Conservation (phyloP, 2,888 invertebrate genomes). For the Stegophylla sp. region DNA sequence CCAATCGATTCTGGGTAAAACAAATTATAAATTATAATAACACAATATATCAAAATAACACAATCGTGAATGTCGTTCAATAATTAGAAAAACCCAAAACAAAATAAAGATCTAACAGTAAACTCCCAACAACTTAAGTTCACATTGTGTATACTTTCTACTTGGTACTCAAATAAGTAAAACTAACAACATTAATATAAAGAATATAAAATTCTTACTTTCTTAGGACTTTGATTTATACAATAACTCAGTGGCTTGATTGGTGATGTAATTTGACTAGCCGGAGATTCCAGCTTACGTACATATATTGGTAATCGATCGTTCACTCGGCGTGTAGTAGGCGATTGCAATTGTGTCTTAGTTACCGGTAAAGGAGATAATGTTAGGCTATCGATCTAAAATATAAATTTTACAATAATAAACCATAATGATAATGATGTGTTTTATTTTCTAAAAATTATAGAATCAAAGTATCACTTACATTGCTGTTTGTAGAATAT, state of each 20-base stretch:
- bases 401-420: slow-evolving; percentile 43
- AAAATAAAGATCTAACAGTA: too few relatives aligned
- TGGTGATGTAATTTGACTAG: slow-evolving; percentile 59
- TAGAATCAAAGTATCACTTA: slow-evolving; percentile 21
- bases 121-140: too few relatives aligned
- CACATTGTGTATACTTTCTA: too few relatives aligned
- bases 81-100: too few relatives aligned
- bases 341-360: slow-evolving; percentile 67
- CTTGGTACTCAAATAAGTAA: too few relatives aligned
- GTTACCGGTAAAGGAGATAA: slow-evolving; percentile 78
- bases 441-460: neutral
- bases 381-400: slow-evolving; percentile 65
- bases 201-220: slow-evolving; percentile 66
- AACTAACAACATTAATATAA: too few relatives aligned
- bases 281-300: slow-evolving; percentile 65
- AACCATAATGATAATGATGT: slow-evolving; percentile 5
- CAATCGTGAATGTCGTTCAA: too few relatives aligned
- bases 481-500: slow-evolving; percentile 66
- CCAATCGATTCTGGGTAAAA: too few relatives aligned
- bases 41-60: too few relatives aligned
- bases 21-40: too few relatives aligned
- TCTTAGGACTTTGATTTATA: slow-evolving; percentile 86
- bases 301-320: slow-evolving; percentile 70
- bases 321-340: slow-evolving; percentile 71
- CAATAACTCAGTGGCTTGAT: slow-evolving; percentile 68